Conservation (phyloP, 2,113 vertebrate genomes). For the Speoplatyrhinus poulsoni region DNA sequence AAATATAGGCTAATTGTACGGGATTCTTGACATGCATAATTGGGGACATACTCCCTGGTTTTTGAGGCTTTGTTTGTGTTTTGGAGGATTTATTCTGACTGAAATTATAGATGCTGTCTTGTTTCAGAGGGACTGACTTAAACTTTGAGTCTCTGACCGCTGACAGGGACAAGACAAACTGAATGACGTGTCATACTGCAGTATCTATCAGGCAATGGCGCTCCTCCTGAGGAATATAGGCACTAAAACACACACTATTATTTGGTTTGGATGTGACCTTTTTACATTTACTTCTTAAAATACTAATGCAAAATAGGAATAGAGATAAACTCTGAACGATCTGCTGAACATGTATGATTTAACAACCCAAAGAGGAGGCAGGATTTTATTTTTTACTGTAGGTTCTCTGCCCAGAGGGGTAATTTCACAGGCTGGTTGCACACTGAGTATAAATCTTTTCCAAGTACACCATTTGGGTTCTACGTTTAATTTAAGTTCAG, state of each 20-base stretch:
- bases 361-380: not conserved
- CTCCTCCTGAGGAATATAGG: no score
- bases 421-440: conserved; percentile 32
- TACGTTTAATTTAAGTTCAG: conserved; percentile 9
- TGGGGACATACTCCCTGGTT: no score
- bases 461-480: conserved; percentile 8
- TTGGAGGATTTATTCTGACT: no score
- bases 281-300: not conserved
- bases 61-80: no score
- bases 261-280: not conserved
- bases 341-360: conserved; percentile 14
- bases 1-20: no score
- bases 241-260: no score
- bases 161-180: not conserved
- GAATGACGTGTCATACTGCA: not conserved
- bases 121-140: not conserved
- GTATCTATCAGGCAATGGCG: not conserved
- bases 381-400: conserved; percentile 12
- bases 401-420: conserved; percentile 22
- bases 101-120: not conserved
- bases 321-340: not conserved
- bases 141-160: no score
- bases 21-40: no score
- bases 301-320: not conserved
- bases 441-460: conserved; percentile 22